Percentiles rank a stretch among this genome's conserved stretches.
Conservation (phyloP, 2,888 invertebrate genomes). For the Tiphia femorata region DNA sequence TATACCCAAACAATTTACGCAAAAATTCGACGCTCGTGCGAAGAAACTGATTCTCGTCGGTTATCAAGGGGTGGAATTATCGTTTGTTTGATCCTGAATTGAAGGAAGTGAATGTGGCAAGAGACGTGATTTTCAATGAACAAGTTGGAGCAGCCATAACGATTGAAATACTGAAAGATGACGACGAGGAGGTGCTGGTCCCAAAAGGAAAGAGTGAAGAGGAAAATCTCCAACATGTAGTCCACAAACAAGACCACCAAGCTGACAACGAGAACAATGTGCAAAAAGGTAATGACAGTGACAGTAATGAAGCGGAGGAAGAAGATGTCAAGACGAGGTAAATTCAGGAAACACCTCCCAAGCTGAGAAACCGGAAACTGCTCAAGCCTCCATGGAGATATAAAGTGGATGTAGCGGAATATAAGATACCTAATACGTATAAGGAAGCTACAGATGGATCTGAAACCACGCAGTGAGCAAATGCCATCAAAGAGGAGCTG, state of each 20-base stretch:
- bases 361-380: background rate
- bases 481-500: conserved; percentile 31
- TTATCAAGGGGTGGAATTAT: conserved; percentile 5
- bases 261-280: no score
- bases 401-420: conserved; percentile 13
- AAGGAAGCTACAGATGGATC: conserved; percentile 9
- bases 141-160: background rate
- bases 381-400: background rate
- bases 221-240: no score
- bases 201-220: no score
- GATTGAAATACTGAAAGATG: background rate
- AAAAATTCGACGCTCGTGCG: conserved; percentile 1
- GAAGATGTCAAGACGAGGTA: no score
- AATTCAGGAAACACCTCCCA: background rate
- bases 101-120: background rate
- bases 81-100: background rate
- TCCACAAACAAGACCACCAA: no score
- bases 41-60: background rate
- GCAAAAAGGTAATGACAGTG: no score
- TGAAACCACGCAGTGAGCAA: conserved; percentile 25
- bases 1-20: background rate
- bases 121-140: conserved; percentile 3
- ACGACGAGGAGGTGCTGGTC: background rate
- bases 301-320: no score
- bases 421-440: conserved; percentile 1